A percentile compares a stretch with the other conserved stretches of the same genome.
phyloP scores from a whole-genome alignment of 2,888 invertebrate species.

The Anthoptus insignis region DNA sequence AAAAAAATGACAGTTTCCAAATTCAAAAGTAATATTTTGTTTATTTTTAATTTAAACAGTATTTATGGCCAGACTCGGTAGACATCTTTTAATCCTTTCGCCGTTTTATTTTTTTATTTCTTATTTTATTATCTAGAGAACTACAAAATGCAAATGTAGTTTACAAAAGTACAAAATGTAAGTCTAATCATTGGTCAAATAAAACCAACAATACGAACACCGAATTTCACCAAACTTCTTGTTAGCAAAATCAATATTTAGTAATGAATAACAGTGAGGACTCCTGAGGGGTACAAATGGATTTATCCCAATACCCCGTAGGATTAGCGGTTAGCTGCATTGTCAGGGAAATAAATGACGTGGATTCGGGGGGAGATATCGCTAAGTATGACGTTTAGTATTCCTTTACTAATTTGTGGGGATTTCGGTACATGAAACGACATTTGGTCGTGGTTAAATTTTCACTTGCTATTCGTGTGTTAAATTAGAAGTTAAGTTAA shows the following conservation, averaged over 20 bases:
- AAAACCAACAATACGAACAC: no score
- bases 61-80: no score
- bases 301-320: conserved; percentile 57
- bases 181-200: no score
- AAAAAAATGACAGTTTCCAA: no score
- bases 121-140: no score
- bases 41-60: no score
- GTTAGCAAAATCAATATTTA: conserved; percentile 38
- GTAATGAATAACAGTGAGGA: conserved; percentile 45
- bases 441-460: conserved; percentile 8
- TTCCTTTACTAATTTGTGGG: conserved; percentile 58
- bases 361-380: conserved; percentile 64
- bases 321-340: conserved; percentile 62
- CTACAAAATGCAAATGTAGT: no score
- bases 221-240: conserved; percentile 20
- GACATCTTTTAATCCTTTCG: no score
- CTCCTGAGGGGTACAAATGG: conserved; percentile 50
- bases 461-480: not conserved
- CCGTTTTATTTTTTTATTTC: no score
- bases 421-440: conserved; percentile 47
- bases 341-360: conserved; percentile 44
- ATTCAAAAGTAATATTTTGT: no score
- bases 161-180: no score
- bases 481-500: no score
- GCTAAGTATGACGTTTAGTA: conserved; percentile 60